A percentile compares a stretch with the other conserved stretches of the same genome.
phyloP scores from a whole-genome alignment of 2,113 vertebrate genomes.

The Rhipidura dahli region DNA sequence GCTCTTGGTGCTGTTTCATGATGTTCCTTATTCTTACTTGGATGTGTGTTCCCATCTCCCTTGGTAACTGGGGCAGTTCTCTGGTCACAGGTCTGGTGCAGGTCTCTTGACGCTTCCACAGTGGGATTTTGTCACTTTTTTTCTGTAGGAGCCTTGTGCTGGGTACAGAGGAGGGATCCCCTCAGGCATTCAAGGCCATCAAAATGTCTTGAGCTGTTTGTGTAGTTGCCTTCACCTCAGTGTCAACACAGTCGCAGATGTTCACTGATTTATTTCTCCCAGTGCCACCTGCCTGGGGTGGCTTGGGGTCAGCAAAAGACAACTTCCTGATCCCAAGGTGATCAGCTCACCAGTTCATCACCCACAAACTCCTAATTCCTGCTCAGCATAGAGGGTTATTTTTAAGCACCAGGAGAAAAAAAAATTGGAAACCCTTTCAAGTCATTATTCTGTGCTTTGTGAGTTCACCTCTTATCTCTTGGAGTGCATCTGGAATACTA shows the following conservation, averaged over 20 bases:
- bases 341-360: neutral
- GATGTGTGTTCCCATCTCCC: accelerated
- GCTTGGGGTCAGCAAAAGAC: neutral
- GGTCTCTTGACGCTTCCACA: neutral
- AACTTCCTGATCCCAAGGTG: accelerated
- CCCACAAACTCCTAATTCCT: neutral
- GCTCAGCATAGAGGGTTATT: neutral
- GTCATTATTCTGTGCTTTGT: neutral
- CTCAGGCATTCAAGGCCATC: neutral
- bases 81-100: neutral
- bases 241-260: accelerated
- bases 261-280: neutral
- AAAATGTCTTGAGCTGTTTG: neutral
- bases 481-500: neutral
- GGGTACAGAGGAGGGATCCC: neutral
- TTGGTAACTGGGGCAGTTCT: neutral
- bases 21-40: neutral
- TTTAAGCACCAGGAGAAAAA: neutral
- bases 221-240: neutral
- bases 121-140: neutral
- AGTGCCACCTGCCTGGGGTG: neutral
- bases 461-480: neutral
- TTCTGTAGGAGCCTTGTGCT: neutral
- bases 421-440: neutral
- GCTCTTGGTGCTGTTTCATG: neutral